These are phyloP conservation scores for Stenotaenia linearis DNA, from an alignment of 2,888 invertebrate species.

Conservation along the genomic window DNA sequence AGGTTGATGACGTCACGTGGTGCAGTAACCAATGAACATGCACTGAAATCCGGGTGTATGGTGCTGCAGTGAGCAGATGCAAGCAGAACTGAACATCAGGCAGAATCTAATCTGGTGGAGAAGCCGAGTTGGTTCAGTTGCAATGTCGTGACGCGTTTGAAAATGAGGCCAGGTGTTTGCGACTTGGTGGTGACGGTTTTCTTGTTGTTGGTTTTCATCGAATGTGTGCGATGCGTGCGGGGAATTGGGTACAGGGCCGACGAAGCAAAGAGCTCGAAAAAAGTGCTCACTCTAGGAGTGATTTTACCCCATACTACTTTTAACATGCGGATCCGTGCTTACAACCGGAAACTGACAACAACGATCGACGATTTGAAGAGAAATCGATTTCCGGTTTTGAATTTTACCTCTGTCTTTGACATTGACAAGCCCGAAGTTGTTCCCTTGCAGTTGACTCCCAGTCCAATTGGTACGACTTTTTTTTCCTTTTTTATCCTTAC, in stretches of 20 bases:
- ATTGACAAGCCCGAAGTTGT: slow-evolving; percentile 24
- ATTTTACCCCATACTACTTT: slow-evolving; percentile 22
- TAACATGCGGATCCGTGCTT: not conserved
- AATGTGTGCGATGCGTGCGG: not conserved
- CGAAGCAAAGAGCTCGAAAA: not conserved
- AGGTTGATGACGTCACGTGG: slow-evolving; percentile 28
- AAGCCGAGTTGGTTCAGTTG: slow-evolving; percentile 10
- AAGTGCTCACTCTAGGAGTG: slow-evolving; percentile 16
- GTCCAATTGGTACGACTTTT: slow-evolving; percentile 2
- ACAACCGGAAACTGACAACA: slow-evolving; percentile 12
- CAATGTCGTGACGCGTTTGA: not conserved
- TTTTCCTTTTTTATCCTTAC: not conserved
- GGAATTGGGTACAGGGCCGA: not conserved
- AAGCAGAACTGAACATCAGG: slow-evolving; percentile 21
- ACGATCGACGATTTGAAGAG: slow-evolving; percentile 19
- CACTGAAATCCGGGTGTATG: not conserved
- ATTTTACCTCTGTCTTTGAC: slow-evolving; percentile 13
- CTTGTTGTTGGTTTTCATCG: not conserved
- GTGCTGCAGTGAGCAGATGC: slow-evolving; percentile 17
- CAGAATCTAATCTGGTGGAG: slow-evolving; percentile 23
- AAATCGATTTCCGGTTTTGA: slow-evolving; percentile 24
- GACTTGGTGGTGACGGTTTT: not conserved
- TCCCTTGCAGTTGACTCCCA: slow-evolving; percentile 28
- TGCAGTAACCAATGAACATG: not conserved
- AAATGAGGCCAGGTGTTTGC: slow-evolving; percentile 26